These are phyloP conservation scores for Anas bahamensis DNA, from an alignment of 2,797 vertebrate genomes.

Conservation along the genomic window DNA sequence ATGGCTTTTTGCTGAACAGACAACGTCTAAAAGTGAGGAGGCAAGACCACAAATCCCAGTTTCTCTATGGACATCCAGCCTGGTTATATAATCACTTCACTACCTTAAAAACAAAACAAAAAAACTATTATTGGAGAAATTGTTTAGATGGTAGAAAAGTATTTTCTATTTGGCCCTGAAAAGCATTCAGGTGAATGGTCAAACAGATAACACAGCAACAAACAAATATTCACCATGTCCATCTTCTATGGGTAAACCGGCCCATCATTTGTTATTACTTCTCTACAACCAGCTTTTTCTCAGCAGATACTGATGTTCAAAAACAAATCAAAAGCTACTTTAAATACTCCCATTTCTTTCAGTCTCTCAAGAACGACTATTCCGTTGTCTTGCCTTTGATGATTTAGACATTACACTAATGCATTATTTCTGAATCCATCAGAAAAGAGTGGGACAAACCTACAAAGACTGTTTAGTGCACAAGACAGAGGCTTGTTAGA, in stretches of 20 bases:
- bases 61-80: neutral
- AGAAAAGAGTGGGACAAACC: neutral
- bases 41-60: neutral
- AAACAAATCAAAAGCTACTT: neutral
- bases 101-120: neutral
- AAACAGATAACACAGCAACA: neutral
- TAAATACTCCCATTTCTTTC: neutral
- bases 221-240: neutral
- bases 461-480: neutral
- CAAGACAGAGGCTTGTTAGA: neutral
- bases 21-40: neutral
- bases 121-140: neutral
- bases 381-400: neutral
- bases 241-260: fast-evolving
- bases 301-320: neutral
- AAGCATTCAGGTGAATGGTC: neutral
- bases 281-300: neutral
- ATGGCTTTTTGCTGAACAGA: neutral
- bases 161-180: neutral
- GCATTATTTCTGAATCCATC: neutral
- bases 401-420: neutral
- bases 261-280: neutral
- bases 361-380: neutral
- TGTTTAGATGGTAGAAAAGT: neutral
- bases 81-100: neutral